Percentiles rank a stretch among this genome's conserved stretches.
Conservation (phyloP, 2,888 invertebrate genomes). For the Rhogogaster chlorosoma region DNA sequence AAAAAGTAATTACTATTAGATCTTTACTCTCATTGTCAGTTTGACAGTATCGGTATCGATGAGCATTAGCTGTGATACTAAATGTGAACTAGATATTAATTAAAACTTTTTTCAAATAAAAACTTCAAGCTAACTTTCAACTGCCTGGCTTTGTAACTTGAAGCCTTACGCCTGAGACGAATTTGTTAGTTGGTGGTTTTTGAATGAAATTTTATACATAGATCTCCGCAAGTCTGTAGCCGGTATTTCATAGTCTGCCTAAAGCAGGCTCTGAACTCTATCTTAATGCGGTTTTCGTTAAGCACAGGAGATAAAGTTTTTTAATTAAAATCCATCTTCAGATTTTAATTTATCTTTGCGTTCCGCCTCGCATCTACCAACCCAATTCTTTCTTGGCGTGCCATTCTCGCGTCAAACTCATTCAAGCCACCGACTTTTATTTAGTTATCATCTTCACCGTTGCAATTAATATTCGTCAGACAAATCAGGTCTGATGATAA, state of each 20-base stretch:
- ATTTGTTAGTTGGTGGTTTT: not conserved
- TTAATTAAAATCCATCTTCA: slow-evolving; percentile 74
- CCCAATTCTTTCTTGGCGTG: slow-evolving; percentile 19
- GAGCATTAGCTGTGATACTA: not conserved
- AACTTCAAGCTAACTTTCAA: not conserved
- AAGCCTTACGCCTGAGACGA: not conserved
- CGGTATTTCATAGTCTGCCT: not conserved
- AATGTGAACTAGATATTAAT: slow-evolving; percentile 30
- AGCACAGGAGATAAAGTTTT: slow-evolving; percentile 66
- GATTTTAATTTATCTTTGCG: slow-evolving; percentile 74
- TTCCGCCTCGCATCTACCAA: slow-evolving; percentile 5
- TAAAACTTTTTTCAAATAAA: not conserved
- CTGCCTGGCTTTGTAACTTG: not conserved
- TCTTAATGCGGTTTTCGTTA: slow-evolving; percentile 44
- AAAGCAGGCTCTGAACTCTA: slow-evolving; percentile 9
- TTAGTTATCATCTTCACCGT: slow-evolving; percentile 37
- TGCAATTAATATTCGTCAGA: slow-evolving; percentile 33
- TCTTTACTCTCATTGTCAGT: not conserved
- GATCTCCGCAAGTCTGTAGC: not conserved
- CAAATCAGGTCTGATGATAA: slow-evolving; percentile 4
- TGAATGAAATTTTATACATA: not conserved
- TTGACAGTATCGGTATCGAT: not conserved
- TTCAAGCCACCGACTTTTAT: slow-evolving; percentile 23
- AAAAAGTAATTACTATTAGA: not conserved
- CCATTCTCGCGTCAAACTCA: slow-evolving; percentile 40